phyloP scores from a whole-genome alignment of 92 coral and sea anemone species.

The Bergia sp. region DNA sequence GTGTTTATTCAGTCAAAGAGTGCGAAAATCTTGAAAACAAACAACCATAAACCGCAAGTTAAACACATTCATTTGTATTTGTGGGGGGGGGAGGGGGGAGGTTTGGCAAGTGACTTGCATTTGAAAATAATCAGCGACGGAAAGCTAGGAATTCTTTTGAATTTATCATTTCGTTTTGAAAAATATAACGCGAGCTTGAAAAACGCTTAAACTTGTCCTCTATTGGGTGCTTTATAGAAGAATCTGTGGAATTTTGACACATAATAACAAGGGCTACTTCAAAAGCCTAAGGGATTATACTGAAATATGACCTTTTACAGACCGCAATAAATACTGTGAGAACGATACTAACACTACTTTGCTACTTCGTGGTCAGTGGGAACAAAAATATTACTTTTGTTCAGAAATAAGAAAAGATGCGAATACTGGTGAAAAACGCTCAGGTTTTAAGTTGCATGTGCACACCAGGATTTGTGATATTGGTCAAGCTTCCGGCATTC shows the following conservation, averaged over 20 bases:
- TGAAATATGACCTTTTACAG: background rate
- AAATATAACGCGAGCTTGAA: background rate
- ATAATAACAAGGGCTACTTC: background rate
- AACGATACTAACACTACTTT: background rate
- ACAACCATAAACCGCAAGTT: no score
- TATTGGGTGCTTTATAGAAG: background rate
- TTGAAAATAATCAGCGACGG: no score
- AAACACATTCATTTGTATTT: no score
- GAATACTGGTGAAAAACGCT: background rate
- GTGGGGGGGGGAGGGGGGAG: no score
- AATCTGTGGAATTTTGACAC: background rate
- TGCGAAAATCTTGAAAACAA: no score
- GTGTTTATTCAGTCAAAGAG: no score
- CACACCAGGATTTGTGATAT: background rate
- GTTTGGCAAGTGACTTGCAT: no score
- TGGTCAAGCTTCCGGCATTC: background rate
- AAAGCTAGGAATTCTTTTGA: no score
- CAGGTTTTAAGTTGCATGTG: background rate
- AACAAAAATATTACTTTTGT: background rate
- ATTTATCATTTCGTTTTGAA: no score
- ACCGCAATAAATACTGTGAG: background rate
- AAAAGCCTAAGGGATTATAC: background rate
- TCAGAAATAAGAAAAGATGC: background rate
- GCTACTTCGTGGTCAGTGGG: background rate
- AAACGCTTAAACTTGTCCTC: background rate